A percentile compares a stretch with the other conserved stretches of the same genome.
Evolutionary conservation across 2,888 invertebrate species (phyloP).

Genomic region (Ornithoptera alexandrae): DNA sequence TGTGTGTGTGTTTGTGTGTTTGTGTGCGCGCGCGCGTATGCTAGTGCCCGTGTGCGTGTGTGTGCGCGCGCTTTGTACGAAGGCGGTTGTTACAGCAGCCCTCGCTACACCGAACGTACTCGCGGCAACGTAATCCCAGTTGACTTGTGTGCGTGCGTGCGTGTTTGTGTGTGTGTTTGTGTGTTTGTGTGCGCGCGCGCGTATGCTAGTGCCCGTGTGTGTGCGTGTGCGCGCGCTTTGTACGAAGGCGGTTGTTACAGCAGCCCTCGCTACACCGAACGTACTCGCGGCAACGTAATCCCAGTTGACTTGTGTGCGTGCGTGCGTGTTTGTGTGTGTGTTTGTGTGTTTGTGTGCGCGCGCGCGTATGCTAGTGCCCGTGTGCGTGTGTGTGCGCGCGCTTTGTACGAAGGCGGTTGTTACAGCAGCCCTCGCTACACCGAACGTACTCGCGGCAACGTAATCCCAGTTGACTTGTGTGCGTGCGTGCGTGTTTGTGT

Average conservation of each 20-base stretch:
- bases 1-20: too few relatives aligned
- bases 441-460: conserved; percentile 9
- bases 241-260: too few relatives aligned
- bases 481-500: conserved; percentile 27
- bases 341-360: too few relatives aligned
- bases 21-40: too few relatives aligned
- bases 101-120: neutral
- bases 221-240: conserved; percentile 1
- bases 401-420: too few relatives aligned
- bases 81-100: neutral
- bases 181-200: too few relatives aligned
- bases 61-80: neutral
- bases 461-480: conserved; percentile 20
- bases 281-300: conserved; percentile 19
- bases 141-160: conserved; percentile 24
- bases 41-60: conserved; percentile 30
- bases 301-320: conserved; percentile 20
- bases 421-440: neutral
- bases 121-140: conserved; percentile 26
- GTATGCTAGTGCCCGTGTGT: conserved; percentile 32
- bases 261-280: neutral
- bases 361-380: too few relatives aligned
- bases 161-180: conserved; percentile 4
- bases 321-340: conserved; percentile 23
- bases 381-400: conserved; percentile 25